Evolutionary conservation across 2,888 invertebrate genomes (phyloP).

Genomic region (Abrostola triplasia): DNA sequence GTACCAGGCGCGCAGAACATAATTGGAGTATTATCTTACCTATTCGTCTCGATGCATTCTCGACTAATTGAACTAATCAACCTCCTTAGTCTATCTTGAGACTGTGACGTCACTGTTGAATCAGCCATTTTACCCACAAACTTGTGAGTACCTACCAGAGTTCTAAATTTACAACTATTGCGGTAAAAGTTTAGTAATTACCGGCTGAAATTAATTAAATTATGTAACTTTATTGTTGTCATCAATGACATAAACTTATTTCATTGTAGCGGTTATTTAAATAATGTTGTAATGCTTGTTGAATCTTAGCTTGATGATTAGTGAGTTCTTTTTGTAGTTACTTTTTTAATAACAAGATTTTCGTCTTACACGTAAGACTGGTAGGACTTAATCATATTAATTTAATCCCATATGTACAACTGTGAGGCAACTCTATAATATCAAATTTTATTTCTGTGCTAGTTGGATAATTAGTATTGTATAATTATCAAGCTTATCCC

Average conservation of each 20-base stretch:
- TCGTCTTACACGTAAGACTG: too few relatives aligned
- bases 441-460: too few relatives aligned
- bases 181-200: neutral
- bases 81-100: constrained; percentile 34
- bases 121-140: neutral
- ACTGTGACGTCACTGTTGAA: constrained; percentile 18
- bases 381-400: too few relatives aligned
- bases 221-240: neutral
- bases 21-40: constrained; percentile 36
- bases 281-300: too few relatives aligned
- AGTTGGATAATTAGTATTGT: too few relatives aligned
- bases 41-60: constrained; percentile 32
- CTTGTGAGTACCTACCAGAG: neutral
- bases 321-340: too few relatives aligned
- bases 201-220: neutral
- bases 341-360: too few relatives aligned
- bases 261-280: neutral
- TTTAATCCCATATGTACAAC: too few relatives aligned
- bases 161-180: neutral
- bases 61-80: constrained; percentile 53
- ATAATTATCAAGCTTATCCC: too few relatives aligned
- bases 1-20: constrained; percentile 20
- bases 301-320: too few relatives aligned
- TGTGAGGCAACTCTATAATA: too few relatives aligned
- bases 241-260: neutral